Conservation (phyloP, 2,113 vertebrate genomes). For the Caracal caracal region DNA sequence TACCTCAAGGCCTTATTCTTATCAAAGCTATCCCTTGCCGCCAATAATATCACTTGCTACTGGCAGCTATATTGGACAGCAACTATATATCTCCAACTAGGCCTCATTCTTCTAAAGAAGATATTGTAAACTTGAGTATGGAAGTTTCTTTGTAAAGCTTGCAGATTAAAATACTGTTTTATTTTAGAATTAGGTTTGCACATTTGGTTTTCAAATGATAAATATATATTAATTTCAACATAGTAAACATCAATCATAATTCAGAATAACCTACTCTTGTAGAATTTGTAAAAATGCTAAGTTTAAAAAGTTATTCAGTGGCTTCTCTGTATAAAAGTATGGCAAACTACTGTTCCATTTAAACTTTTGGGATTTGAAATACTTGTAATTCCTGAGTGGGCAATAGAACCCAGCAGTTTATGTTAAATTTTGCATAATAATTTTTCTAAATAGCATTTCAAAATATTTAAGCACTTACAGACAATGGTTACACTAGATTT, state of each 20-base stretch:
- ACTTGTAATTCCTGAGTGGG: conserved; percentile 59
- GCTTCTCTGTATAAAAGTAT: conserved; percentile 58
- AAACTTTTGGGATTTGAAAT: conserved; percentile 62
- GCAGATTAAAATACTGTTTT: conserved; percentile 73
- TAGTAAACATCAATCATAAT: conserved; percentile 60
- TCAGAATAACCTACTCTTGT: conserved; percentile 62
- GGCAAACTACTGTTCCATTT: conserved; percentile 66
- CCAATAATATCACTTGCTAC: conserved; percentile 77
- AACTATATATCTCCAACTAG: conserved; percentile 86
- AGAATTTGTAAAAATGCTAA: conserved; percentile 70
- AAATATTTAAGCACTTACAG: conserved; percentile 69
- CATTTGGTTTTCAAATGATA: conserved; percentile 79
- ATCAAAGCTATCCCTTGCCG: conserved; percentile 78
- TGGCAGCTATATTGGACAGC: conserved; percentile 82
- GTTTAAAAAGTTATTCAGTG: conserved; percentile 63
- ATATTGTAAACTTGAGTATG: conserved; percentile 59
- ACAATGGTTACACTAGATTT: conserved; percentile 70
- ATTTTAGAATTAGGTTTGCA: conserved; percentile 80
- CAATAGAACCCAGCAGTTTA: conserved; percentile 52
- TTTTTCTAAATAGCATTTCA: conserved; percentile 70
- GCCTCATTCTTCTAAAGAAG: conserved; percentile 84
- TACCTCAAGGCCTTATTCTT: conserved; percentile 79
- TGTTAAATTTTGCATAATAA: conserved; percentile 64
- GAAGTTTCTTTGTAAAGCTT: conserved; percentile 72
- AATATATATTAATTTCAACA: conserved; percentile 70